phyloP scores from a whole-genome alignment of 2,797 vertebrate species.

The Streptopelia turtur region DNA sequence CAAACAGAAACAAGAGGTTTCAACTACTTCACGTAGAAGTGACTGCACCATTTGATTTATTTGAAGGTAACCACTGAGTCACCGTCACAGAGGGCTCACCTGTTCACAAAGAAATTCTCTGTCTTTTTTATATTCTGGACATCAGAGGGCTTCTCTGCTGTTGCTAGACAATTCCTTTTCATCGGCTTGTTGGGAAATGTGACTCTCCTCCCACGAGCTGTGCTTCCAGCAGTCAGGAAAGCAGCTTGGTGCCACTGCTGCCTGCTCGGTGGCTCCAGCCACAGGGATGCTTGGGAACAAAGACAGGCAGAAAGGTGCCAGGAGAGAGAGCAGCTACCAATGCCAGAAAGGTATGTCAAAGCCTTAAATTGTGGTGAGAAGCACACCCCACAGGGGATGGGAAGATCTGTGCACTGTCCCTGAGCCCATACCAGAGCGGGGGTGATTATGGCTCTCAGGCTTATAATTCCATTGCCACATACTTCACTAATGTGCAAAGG shows the following conservation, averaged over 20 bases:
- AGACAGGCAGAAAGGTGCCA: neutral
- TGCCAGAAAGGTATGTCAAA: neutral
- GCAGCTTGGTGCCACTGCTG: neutral
- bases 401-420: neutral
- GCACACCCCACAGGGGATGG: neutral
- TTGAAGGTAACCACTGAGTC: neutral
- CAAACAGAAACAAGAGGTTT: constrained; percentile 13
- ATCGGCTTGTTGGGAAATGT: neutral
- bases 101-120: neutral
- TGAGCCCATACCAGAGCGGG: neutral
- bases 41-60: neutral
- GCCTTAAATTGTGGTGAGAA: neutral
- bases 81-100: neutral
- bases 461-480: neutral
- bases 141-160: neutral
- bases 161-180: neutral
- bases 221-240: neutral
- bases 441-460: neutral
- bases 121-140: neutral
- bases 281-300: neutral
- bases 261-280: neutral
- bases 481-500: neutral
- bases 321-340: neutral
- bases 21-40: neutral
- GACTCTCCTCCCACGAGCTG: neutral